phyloP scores from a whole-genome alignment of 53 echinoderm and acorn worm genomes.

The Mesocentrotus franciscanus region DNA sequence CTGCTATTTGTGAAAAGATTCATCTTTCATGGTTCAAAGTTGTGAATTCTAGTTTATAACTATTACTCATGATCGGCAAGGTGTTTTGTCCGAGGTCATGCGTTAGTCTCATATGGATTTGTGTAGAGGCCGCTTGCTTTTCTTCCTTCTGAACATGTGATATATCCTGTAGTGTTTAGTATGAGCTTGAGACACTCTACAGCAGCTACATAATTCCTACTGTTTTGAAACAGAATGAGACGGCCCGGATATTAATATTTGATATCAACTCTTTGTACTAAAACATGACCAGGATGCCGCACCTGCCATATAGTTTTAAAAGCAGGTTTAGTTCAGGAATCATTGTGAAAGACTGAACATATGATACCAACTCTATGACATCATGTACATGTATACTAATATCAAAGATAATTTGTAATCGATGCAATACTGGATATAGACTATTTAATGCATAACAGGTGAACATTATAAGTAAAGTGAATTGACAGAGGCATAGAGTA shows the following conservation, averaged over 20 bases:
- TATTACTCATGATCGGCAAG: neutral
- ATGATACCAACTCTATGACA: neutral
- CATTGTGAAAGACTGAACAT: neutral
- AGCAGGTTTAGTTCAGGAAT: neutral
- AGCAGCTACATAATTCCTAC: neutral
- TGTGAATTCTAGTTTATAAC: neutral
- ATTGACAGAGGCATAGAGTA: neutral
- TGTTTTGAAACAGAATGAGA: neutral
- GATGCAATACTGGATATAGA: neutral
- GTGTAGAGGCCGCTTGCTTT: neutral
- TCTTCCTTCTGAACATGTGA: neutral
- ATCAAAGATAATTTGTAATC: neutral
- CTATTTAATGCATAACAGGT: neutral
- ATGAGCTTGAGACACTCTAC: neutral
- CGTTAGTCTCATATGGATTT: neutral
- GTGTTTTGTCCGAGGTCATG: neutral
- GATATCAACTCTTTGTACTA: neutral
- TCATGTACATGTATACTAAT: neutral
- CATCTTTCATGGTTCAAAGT: neutral
- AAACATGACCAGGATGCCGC: neutral
- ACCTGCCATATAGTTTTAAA: neutral
- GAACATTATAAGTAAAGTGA: neutral
- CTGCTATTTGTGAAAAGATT: neutral
- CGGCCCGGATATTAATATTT: neutral
- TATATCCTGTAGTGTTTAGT: neutral